Evolutionary conservation across 2,797 vertebrate genomes (phyloP), one percentile per base, ranked within the genome.

Genomic region (Ambastaia sidthimunki): DNA sequence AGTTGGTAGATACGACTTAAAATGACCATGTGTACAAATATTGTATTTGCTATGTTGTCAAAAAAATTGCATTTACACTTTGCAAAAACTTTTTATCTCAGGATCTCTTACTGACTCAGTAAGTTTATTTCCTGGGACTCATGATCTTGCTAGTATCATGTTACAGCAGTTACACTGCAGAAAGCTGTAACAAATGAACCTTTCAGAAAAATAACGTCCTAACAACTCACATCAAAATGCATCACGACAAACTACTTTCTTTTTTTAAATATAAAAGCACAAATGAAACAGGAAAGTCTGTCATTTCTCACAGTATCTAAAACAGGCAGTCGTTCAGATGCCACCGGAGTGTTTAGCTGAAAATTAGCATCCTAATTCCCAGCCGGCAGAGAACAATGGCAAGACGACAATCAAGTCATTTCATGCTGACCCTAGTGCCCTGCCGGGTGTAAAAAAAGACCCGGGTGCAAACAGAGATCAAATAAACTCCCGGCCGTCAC

Each of bases 201-300:
- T 37, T 50, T 50, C 3, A 81, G 31, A 94, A 94, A 90, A 94
- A 91, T 93, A 90, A 90, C 88, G 89, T 87, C 92, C 90, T 90
- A 86, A 89, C 87, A 87, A 93, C 23, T 31, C 25, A 31, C 57
- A 89, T 92, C 88, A 87, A 93, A 92, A 93, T 90, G 93, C 92
- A 91, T 85, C 4, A 9, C 7, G 5, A 63, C 1, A 9, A 28
- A 9, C 59, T 31, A 62, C 16, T 37, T 34, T 62, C 6, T 2
- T 50, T 28, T 63, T 63, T 34, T 18, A 34, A 63, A 62, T 4
- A 7, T 34, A 37, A 37, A 16, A 63, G n/a, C 65, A 44, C 34
- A 47, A 47, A 21, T 19, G 11, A 47, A 21, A 47, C 37, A 47
- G 37, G 70, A 60, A 80, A 80, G 63, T 13, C 47, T 62, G 48